These are phyloP conservation scores for Eupeodes corollae DNA, from an alignment of 1,140 invertebrate species.

Conservation along the genomic window DNA sequence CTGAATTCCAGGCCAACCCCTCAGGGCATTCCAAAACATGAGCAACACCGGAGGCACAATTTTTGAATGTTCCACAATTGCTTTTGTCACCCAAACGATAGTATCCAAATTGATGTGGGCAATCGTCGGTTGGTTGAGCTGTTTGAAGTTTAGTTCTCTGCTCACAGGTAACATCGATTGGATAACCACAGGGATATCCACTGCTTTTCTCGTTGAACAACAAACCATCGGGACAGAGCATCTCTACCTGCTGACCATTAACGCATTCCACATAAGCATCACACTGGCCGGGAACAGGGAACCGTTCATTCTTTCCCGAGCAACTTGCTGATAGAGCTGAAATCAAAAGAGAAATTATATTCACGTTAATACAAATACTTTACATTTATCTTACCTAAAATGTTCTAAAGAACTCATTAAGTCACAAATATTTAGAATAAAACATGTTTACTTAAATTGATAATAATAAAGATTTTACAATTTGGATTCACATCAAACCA, in stretches of 20 bases:
- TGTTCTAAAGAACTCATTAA: constrained; percentile 17
- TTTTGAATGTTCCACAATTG: constrained; percentile 74
- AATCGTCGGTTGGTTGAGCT: constrained; percentile 54
- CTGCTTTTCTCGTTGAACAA: constrained; percentile 64
- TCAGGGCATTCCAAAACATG: constrained; percentile 51
- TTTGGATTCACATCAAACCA: no score
- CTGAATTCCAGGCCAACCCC: constrained; percentile 71
- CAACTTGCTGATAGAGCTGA: constrained; percentile 29
- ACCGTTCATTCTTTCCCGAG: constrained; percentile 53
- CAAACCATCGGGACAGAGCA: constrained; percentile 73
- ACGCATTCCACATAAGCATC: constrained; percentile 54
- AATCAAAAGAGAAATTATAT: neutral
- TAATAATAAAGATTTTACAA: no score
- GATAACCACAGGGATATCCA: constrained; percentile 72
- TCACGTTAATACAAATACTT: no score
- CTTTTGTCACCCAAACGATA: constrained; percentile 57
- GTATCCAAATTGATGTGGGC: constrained; percentile 76
- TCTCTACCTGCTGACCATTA: constrained; percentile 61
- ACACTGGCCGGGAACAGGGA: constrained; percentile 56
- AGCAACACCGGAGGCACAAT: constrained; percentile 62
- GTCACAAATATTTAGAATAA: no score
- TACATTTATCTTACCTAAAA: no score
- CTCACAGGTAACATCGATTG: constrained; percentile 65
- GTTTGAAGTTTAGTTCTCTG: constrained; percentile 50
- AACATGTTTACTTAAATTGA: no score